Conservation (phyloP, 2,888 invertebrate genomes). For the Tupiocoris notatus region DNA sequence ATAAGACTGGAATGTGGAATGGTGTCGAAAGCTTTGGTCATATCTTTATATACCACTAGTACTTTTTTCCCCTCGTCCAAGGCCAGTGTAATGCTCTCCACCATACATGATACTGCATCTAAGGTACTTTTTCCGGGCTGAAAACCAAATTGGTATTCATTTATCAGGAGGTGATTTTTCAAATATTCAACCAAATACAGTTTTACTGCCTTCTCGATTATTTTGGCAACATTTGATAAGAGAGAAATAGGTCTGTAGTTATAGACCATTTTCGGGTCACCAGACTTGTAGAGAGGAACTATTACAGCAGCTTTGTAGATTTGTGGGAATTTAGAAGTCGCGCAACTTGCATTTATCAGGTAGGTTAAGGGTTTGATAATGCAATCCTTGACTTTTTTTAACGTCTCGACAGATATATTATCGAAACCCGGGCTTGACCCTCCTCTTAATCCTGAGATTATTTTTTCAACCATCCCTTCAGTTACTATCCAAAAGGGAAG, state of each 20-base stretch:
- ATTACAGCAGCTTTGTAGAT: slow-evolving; percentile 28
- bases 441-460: slow-evolving; percentile 7
- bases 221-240: slow-evolving; percentile 20
- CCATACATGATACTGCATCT: background rate
- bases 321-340: background rate
- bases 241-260: slow-evolving; percentile 23
- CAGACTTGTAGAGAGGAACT: slow-evolving; percentile 9
- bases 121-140: slow-evolving; percentile 9
- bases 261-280: slow-evolving; percentile 7
- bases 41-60: slow-evolving; percentile 20
- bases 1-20: slow-evolving; percentile 10
- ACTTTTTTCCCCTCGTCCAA: slow-evolving; percentile 21
- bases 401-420: slow-evolving; percentile 15
- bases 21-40: slow-evolving; percentile 32
- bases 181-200: slow-evolving; percentile 5
- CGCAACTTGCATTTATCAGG: background rate
- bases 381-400: slow-evolving; percentile 12
- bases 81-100: slow-evolving; percentile 17
- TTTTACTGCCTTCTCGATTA: slow-evolving; percentile 26
- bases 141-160: slow-evolving; percentile 18
- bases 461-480: background rate
- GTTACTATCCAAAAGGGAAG: background rate
- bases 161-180: background rate
- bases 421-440: slow-evolving; percentile 25
- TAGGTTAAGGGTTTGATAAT: background rate